phyloP scores from a whole-genome alignment of 2,113 vertebrate genomes.

The Rhipidura dahli region DNA sequence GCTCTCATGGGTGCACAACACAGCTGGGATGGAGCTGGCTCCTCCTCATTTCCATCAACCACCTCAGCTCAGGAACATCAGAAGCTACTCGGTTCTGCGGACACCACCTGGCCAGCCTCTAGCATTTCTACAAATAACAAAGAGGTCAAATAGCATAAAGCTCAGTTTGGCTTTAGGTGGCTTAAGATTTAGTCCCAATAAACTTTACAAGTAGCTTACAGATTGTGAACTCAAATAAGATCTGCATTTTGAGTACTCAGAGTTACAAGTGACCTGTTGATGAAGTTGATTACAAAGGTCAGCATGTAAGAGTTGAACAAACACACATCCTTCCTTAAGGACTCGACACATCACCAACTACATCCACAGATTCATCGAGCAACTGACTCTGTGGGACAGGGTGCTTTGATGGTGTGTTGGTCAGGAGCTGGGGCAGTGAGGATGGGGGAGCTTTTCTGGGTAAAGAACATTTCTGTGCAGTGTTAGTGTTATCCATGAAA shows the following conservation, averaged over 20 bases:
- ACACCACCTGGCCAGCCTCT: background rate
- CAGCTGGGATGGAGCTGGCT: background rate
- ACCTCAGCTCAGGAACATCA: background rate
- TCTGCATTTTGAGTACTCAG: background rate
- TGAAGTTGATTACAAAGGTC: background rate
- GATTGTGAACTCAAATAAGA: background rate
- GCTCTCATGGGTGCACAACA: background rate
- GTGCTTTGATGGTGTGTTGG: rapidly evolving
- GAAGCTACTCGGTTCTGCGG: rapidly evolving
- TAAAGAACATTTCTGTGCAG: background rate
- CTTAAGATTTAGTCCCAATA: background rate
- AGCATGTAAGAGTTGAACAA: background rate
- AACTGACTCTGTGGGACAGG: background rate
- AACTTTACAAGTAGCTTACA: background rate
- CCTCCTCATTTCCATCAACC: background rate
- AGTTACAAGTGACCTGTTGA: background rate
- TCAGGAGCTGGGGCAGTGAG: background rate
- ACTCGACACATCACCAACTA: background rate
- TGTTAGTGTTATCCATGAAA: too few species aligned
- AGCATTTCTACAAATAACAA: background rate
- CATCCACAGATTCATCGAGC: rapidly evolving
- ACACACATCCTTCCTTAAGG: background rate
- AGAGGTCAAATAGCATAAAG: background rate
- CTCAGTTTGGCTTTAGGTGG: background rate
- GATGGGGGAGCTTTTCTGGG: background rate